Evolutionary conservation across 2,797 vertebrate genomes (phyloP), one percentile per base, ranked within the genome.

Genomic region (Lophius americanus): DNA sequence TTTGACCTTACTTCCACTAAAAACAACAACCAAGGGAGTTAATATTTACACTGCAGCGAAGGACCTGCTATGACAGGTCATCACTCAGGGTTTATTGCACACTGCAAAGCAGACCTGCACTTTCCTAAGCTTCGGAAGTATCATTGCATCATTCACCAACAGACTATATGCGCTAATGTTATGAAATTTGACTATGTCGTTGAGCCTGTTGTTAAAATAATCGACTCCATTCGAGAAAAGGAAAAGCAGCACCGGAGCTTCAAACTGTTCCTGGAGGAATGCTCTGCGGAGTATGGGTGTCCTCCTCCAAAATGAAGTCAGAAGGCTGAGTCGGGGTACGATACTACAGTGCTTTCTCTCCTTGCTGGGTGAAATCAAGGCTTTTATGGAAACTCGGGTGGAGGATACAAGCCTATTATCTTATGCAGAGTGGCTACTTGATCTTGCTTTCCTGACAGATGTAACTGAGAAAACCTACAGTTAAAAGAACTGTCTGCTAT

Each of bases 201-300:
- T 10, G 4, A 3, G 33, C 51, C 51, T 52, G 32, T 52, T 36
- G 7, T 36, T n/a, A 35, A 42, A 41, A 63, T 66, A 0, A 64
- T 68, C 11, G 51, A 42, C 0, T 59, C 33, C 38, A 53, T 48
- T 53, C 8, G n/a, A 9, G 59, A 46, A 56, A 61, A 62, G 37
- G 68, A 52, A 35, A 32, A 61, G 2, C 32, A 51, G 59, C 52
- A 62, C 39, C n/a, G 52, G 44, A 32, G 46, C 68, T 64, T 49
- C 51, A 64, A 32, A 33, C 42, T 60, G n/a, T 59, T 60, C 44
- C n/a, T 23, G 23, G 23, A 23, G 23, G 23, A 23, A 23, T 23
- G 23, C 23, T 23, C 23, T 23, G 23, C 23, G 3, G 32, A 49
- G 13, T 32, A 36, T 50, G 58, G 58, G 8, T 49, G 11, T 61